Evolutionary conservation across 2,113 vertebrate species (phyloP), one percentile per base, ranked within the genome.

Genomic region (Lynx canadensis): DNA sequence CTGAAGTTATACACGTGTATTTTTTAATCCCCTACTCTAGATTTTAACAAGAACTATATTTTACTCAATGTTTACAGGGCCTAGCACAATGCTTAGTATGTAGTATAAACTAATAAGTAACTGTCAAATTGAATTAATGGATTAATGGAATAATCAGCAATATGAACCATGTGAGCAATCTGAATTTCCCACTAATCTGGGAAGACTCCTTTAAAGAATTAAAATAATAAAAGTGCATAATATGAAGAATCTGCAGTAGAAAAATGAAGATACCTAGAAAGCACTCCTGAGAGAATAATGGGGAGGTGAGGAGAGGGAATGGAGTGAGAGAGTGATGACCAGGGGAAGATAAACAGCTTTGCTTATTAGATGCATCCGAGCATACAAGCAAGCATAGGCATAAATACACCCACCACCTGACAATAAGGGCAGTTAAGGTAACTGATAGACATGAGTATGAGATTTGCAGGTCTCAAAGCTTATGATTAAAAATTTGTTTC

Each of bases 21-120:
- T 36, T 94, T 69, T 84, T 19, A 84, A 65, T 41, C 15, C 25
- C 25, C 57, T 95, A 71, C 19, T 83, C 82, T 74, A 85, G 66
- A 92, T 57, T 94, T 91, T 96, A 96, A 82, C 16, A 94, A 80
- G 57, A 95, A 90, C 48, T 94, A 9, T 57, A 95, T 74, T 97
- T 92, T 86, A 95, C 1, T 73, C 88, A 95, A 76, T 9, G 29
- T 80, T 83, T 80, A 48, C 4, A 94, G 33, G 55, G 16, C 79
- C 45, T 89, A 65, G 57, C 11, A 95, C 15, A 97, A 88, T 95
- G 16, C 23, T 94, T 80, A 97, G 33, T 83, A 95, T 0, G 87
- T 29, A 84, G 27, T 45, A 89, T 71, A 91, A 86, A 41, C 15
- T 33, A 65, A 52, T 27, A 85, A 57, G 79, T 78, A 90, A 45